phyloP scores from a whole-genome alignment of 2,888 invertebrate genomes.

The Resseliella maxima region DNA sequence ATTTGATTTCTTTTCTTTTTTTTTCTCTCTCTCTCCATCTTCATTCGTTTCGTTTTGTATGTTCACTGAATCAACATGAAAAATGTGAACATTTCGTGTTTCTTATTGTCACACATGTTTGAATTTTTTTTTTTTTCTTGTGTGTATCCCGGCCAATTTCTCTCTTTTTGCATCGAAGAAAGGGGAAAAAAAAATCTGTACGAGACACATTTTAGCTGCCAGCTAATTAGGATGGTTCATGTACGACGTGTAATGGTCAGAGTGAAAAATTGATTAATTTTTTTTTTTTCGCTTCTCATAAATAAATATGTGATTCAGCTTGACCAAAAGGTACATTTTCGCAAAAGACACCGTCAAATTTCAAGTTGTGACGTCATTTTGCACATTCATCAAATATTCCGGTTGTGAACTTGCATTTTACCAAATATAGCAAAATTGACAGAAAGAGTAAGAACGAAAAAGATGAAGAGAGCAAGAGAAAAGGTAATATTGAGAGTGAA shows the following conservation, averaged over 20 bases:
- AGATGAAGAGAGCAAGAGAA: too few species aligned
- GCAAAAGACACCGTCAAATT: background rate
- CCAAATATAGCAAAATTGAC: background rate
- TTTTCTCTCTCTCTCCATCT: background rate
- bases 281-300: background rate
- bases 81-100: constrained; percentile 45
- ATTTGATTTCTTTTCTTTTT: too few species aligned
- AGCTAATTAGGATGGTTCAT: background rate
- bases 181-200: background rate
- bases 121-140: too few species aligned
- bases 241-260: background rate
- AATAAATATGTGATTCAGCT: background rate
- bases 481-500: too few species aligned
- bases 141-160: background rate
- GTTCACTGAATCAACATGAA: constrained; percentile 21
- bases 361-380: background rate
- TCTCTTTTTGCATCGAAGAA: background rate
- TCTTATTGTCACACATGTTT: background rate
- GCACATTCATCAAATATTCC: constrained; percentile 26
- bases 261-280: constrained; percentile 36
- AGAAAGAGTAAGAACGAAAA: too few species aligned
- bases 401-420: background rate
- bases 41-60: background rate
- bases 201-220: background rate
- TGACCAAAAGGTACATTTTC: background rate